Evolutionary conservation across 1,140 invertebrate species (phyloP), one percentile per base, ranked within the genome.

Genomic region (Sarcophaga bullata): DNA sequence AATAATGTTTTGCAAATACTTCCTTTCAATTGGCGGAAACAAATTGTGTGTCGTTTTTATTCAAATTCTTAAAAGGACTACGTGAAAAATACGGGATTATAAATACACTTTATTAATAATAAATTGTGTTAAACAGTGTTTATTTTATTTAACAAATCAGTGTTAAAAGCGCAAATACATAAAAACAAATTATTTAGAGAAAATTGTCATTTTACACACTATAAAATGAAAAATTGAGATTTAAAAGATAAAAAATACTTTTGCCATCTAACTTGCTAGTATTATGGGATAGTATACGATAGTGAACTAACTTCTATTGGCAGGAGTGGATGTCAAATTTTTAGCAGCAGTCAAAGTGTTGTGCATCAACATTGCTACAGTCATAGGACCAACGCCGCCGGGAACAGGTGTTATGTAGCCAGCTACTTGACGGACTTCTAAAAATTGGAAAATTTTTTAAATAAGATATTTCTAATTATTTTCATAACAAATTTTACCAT

Each of bases 311-410:
- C 75, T 78, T 1, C 50, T 76, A 17, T 78, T 78, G 4, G 75
- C 10, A 58, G 11, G 19, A 2, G 25, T 46, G 19, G 17, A n/a
- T 15, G 58, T 58, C 47, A 82, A 54, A 25, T 80, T 72, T 86
- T 91, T 91, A 6, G 95, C 94, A 1, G 95, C 95, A 84, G 92
- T 91, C 25, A 97, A 91, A 0, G 96, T 97, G 86, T 97, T 97
- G 82, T 92, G 93, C 94, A 97, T 96, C 9, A 97, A 90, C 95
- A 97, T 97, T 1, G 95, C 94, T 0, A 97, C 96, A 7, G 96
- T 97, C 94, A 97, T 96, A 1, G 96, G 96, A 0, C 96, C 96
- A 37, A 97, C 96, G 13, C 96, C 96, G 13, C 96, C 96, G 8
- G 96, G 96, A 2, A 97, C 96, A 9, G 96, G 96, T 1, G 96